A percentile compares a stretch with the other conserved stretches of the same genome.
These are phyloP conservation scores for Blastobasis lacticolella DNA, from an alignment of 2,888 invertebrate species.

Conservation along the genomic window DNA sequence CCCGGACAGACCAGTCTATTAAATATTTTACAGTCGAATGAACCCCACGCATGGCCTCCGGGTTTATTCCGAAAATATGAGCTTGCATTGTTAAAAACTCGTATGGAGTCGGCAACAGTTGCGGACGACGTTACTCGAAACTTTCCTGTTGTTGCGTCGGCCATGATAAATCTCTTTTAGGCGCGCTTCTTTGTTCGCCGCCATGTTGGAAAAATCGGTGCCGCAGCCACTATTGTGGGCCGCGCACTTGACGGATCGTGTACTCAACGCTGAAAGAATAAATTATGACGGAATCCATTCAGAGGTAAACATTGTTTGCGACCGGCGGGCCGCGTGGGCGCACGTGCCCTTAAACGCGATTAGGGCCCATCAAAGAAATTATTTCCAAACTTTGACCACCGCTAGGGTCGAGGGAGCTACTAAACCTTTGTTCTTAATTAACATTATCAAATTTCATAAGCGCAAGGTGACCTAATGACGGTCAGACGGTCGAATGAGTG, in stretches of 20 bases:
- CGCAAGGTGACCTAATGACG: too few species aligned
- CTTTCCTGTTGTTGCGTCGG: conserved; percentile 29
- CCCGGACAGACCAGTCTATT: too few species aligned
- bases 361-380: too few species aligned
- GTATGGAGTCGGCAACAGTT: conserved; percentile 9
- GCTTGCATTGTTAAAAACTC: conserved; percentile 3
- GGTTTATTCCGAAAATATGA: neutral
- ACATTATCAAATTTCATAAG: too few species aligned
- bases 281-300: conserved; percentile 20
- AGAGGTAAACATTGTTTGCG: conserved; percentile 9
- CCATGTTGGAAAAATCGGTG: conserved; percentile 30
- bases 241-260: conserved; percentile 9
- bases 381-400: too few species aligned
- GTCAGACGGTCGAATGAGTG: too few species aligned
- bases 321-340: neutral
- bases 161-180: conserved; percentile 35
- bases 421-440: too few species aligned
- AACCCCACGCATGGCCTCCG: neutral
- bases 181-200: conserved; percentile 28
- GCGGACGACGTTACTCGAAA: conserved; percentile 16
- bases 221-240: conserved; percentile 30
- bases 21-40: neutral
- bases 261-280: conserved; percentile 18
- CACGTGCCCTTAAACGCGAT: too few species aligned
- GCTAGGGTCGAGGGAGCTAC: too few species aligned